Evolutionary conservation across 1,140 invertebrate species (phyloP), one percentile per base, ranked within the genome.

Genomic region (Drosophila micromelanica): DNA sequence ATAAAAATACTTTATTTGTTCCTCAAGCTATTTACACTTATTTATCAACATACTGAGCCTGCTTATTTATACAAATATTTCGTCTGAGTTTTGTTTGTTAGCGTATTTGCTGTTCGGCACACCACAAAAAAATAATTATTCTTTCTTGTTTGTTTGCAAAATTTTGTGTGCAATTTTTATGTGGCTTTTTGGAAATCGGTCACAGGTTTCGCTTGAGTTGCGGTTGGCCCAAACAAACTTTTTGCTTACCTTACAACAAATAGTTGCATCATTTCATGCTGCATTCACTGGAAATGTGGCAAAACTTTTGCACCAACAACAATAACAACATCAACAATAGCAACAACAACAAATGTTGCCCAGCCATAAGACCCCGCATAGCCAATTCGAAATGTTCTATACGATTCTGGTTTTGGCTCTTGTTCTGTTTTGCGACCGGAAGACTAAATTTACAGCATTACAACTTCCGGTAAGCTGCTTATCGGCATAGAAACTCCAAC

Each of bases 361-460:
- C 57, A 74, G 56, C 80, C 79, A 76, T 56, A 45, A 56, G 52
- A 63, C 27, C 63, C 35, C 49, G 13, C 15, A 15, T 0, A 13
- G 42, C 43, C 51, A 38, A 54, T 54, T 45, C 40, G 13, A 30
- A 11, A 30, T 20, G 54, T 56, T 43, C 45, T 46, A 46, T 46
- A 55, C 20, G n/a, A 35, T 27, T 43, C 27, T 48, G 55, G 13
- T 35, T 20, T 43, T 70, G 54, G 32, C 49, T 49, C 59, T 62
- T 76, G 61, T 64, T 60, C 56, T 80, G 77, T 78, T 76, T 86
- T 86, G 84, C 85, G 84, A 85, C 85, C 85, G 84, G 84, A 89
- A 89, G 84, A 89, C 85, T 80, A 89, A 89, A 89, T 89, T 89
- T 89, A 82, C 84, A 89, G 84, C 84, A 89, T 89, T 89, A 89